phyloP scores from a whole-genome alignment of 2,888 invertebrate species.

The Elmis aenea region DNA sequence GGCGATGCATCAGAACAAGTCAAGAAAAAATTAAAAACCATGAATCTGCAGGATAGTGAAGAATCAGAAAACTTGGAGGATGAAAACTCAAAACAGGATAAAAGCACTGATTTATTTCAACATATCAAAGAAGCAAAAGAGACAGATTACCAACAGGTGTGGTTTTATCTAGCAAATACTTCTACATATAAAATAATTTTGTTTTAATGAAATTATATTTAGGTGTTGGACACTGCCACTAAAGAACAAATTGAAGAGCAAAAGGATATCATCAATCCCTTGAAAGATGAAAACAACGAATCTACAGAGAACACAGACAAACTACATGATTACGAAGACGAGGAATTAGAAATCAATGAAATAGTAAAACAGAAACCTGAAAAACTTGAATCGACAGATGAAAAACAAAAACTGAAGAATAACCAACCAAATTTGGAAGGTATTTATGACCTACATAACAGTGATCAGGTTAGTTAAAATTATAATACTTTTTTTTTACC shows the following conservation, averaged over 20 bases:
- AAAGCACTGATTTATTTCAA: constrained; percentile 60
- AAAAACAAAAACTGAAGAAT: constrained; percentile 48
- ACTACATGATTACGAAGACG: constrained; percentile 34
- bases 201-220: constrained; percentile 3
- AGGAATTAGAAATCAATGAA: constrained; percentile 38
- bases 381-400: constrained; percentile 47
- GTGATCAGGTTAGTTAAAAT: too few relatives aligned
- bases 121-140: constrained; percentile 78
- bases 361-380: constrained; percentile 45
- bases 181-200: too few relatives aligned
- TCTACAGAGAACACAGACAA: too few relatives aligned
- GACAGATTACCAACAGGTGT: constrained; percentile 68
- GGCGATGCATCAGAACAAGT: constrained; percentile 61
- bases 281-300: constrained; percentile 59
- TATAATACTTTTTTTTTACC: constrained; percentile 3
- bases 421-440: constrained; percentile 45
- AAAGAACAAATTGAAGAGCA: constrained; percentile 70
- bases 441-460: too few relatives aligned
- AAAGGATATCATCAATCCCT: constrained; percentile 51
- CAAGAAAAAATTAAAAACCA: constrained; percentile 57
- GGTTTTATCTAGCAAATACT: too few relatives aligned
- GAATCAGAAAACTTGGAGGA: constrained; percentile 46
- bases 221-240: constrained; percentile 69
- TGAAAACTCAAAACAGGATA: constrained; percentile 42
- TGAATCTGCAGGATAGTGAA: constrained; percentile 46